Base-by-base conservation (phyloP, 1,140 invertebrate genomes). In the Amyelois transitella region DNA sequence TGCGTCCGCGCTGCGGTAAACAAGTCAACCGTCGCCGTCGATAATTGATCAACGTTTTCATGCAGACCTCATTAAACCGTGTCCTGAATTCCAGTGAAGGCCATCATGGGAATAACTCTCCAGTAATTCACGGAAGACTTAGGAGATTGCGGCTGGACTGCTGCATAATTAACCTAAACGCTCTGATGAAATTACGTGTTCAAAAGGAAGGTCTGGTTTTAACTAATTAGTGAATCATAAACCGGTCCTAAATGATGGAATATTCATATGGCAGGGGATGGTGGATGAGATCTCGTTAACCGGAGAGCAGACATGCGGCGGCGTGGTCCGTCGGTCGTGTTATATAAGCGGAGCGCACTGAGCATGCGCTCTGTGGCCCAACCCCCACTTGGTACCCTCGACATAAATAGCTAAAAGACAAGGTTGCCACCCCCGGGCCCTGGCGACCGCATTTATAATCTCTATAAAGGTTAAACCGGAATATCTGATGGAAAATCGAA, bases 331-430 rank as follows among this genome's bases (percentile, higher is more conserved):
- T 51, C 64, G 45, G 18, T 1, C 68, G 66, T 55, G 73, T 82
- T 87, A 87, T 74, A 77, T 86, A 86, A 85, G 71, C 70, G 66
- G 66, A 60, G 66, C 55, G 68, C 67, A 66, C 53, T 55, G 76
- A 67, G 77, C 77, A 69, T 79, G 84, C 84, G 84, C 79, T 71
- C 51, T 80, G 71, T 68, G 69, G 60, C 51, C 68, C 62, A 66
- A 62, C 75, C 77, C 77, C 75, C 73, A 66, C 63, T 63, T 58
- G 51, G 71, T 71, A 78, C 74, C 81, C 76, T 76, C 84, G 73
- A 81, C 82, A 84, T 87, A 87, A 87, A 87, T 87, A 87, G 79
- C 75, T 84, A 73, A 86, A 81, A 82, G 70, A 81, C 84, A 87
- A 86, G 84, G 84, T 86, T 87, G 75, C 84, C 81, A 80, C 77